Evolutionary conservation across 30 jellyfish, hydroid and myxozoan species (phyloP).

Genomic region (Sanderia malayensis): DNA sequence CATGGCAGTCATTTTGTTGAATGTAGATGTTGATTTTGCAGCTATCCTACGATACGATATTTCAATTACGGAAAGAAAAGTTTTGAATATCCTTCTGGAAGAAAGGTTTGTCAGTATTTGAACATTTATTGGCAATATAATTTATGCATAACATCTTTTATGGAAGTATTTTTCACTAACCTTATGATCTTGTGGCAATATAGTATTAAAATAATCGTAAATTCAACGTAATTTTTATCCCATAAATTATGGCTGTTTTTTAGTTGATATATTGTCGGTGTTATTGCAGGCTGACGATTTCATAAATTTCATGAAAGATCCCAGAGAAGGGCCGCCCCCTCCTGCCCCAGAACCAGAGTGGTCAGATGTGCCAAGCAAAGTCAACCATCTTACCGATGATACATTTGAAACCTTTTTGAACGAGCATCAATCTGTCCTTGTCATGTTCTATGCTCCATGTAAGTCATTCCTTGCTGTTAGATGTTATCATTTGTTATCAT

Average conservation of each 20-base stretch:
- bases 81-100: conserved; percentile 58
- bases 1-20: neutral
- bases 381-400: conserved; percentile 66
- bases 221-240: too few relatives aligned
- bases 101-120: too few relatives aligned
- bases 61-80: conserved; percentile 75
- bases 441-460: conserved; percentile 98
- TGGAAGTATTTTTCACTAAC: too few relatives aligned
- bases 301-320: conserved; percentile 77
- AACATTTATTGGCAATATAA: too few relatives aligned
- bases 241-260: too few relatives aligned
- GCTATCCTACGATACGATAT: conserved; percentile 64
- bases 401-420: conserved; percentile 60
- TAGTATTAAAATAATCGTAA: too few relatives aligned
- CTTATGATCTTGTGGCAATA: too few relatives aligned
- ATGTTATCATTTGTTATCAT: too few relatives aligned
- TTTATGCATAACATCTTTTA: too few relatives aligned
- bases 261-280: too few relatives aligned
- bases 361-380: conserved; percentile 72
- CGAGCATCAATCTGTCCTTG: conserved; percentile 73
- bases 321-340: conserved; percentile 79
- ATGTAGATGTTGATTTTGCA: neutral
- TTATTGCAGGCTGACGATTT: conserved; percentile 60
- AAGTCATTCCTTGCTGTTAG: conserved; percentile 32
- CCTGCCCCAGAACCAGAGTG: conserved; percentile 79